A percentile compares a stretch with the other conserved stretches of the same genome.
Evolutionary conservation across 92 coral and sea anemone genomes (phyloP).

Genomic region (Montipora capitata): DNA sequence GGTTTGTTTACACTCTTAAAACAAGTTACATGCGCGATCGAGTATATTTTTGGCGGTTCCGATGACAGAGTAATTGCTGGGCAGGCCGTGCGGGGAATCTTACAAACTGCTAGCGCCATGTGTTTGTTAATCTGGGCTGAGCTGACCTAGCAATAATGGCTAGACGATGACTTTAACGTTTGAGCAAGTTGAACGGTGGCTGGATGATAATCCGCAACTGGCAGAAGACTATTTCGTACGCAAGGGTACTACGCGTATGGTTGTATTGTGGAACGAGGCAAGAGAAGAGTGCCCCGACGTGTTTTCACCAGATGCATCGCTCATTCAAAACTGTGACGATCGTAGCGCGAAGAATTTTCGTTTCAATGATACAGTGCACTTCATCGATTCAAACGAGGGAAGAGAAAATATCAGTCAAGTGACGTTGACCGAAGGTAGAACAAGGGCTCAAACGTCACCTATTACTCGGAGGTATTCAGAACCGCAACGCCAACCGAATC

Average conservation of each 20-base stretch:
- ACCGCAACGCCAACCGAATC: conserved; percentile 78
- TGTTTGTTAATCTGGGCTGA: conserved; percentile 58
- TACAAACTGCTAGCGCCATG: conserved; percentile 48
- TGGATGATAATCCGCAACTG: conserved; percentile 86
- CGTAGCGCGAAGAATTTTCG: conserved; percentile 82
- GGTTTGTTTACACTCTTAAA: conserved; percentile 93
- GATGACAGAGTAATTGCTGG: conserved; percentile 54
- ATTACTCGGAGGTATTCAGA: conserved; percentile 85
- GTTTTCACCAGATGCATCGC: conserved; percentile 52
- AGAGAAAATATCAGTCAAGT: conserved; percentile 55
- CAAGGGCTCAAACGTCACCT: conserved; percentile 23
- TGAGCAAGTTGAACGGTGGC: conserved; percentile 98
- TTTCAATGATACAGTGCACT: conserved; percentile 89
- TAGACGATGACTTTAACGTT: conserved; percentile 93
- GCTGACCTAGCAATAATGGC: conserved; percentile 76
- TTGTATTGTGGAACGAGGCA: conserved; percentile 91
- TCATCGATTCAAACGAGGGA: conserved; percentile 80
- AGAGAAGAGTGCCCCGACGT: conserved; percentile 69
- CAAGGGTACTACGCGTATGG: conserved; percentile 93
- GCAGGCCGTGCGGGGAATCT: conserved; percentile 35
- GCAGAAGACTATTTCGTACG: conserved; percentile 96
- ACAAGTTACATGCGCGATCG: conserved; percentile 92
- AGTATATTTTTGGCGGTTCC: conserved; percentile 53
- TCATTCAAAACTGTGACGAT: conserved; percentile 67
- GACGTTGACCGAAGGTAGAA: conserved; percentile 43